Evolutionary conservation across 2,113 vertebrate genomes (phyloP).

Genomic region (Bettongia penicillata): DNA sequence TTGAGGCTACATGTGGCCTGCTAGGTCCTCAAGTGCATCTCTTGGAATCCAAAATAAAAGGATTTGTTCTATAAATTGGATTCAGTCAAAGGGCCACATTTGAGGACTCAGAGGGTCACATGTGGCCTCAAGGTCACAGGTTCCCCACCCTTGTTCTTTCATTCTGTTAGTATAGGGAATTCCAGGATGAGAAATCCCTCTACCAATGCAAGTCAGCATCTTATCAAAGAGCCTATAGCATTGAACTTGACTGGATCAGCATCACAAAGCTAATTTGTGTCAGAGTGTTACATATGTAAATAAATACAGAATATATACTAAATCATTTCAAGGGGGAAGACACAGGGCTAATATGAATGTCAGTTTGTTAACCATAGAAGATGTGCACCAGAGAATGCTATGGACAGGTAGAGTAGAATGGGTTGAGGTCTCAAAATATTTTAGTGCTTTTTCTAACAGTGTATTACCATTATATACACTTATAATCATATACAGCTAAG

Average conservation of each 20-base stretch:
- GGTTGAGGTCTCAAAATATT: constrained; percentile 26
- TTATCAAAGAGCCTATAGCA: not conserved
- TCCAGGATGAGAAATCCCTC: not conserved
- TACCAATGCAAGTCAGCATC: not conserved
- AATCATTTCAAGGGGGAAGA: not conserved
- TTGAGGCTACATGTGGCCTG: no score
- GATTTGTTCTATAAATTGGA: no score
- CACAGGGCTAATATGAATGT: not conserved
- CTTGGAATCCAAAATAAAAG: no score
- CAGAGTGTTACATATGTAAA: not conserved
- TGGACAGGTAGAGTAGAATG: not conserved
- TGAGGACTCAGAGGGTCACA: no score
- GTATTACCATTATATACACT: not conserved
- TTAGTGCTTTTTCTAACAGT: not conserved
- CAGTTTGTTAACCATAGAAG: not conserved
- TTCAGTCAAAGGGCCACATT: no score
- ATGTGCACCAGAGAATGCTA: not conserved
- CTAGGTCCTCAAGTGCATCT: no score
- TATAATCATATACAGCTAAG: not conserved
- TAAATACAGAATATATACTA: not conserved
- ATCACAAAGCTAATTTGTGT: not conserved
- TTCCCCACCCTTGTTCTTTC: not conserved
- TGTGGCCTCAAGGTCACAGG: no score
- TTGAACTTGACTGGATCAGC: not conserved
- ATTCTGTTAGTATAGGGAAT: not conserved